Percentiles rank a stretch among this genome's conserved stretches.
These are phyloP conservation scores for Conchocele bisecta DNA, from an alignment of 2,888 invertebrate genomes.

Conservation along the genomic window DNA sequence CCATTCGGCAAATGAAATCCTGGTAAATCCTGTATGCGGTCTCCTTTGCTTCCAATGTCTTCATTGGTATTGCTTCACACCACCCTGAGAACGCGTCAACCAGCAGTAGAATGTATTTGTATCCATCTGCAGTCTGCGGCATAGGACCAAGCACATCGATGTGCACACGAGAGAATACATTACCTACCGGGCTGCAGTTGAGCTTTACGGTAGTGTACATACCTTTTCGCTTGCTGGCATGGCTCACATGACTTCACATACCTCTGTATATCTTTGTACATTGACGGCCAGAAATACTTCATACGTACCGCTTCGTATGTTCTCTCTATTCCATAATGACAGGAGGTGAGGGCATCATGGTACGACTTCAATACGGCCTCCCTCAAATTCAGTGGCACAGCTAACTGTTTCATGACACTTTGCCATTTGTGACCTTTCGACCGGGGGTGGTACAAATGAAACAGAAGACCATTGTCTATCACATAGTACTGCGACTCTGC, in stretches of 20 bases:
- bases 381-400: conserved; percentile 7
- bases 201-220: too few relatives aligned
- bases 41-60: conserved; percentile 33
- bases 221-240: conserved; percentile 24
- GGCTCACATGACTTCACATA: conserved; percentile 24
- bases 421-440: conserved; percentile 23
- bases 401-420: conserved; percentile 26
- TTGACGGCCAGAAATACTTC: conserved; percentile 30
- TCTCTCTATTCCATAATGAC: conserved; percentile 25
- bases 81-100: conserved; percentile 46
- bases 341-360: conserved; percentile 28
- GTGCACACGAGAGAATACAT: conserved; percentile 33
- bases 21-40: conserved; percentile 36
- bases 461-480: conserved; percentile 20
- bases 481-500: conserved; percentile 25
- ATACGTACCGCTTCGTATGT: conserved; percentile 26
- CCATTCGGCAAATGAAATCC: conserved; percentile 41
- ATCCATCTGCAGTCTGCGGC: conserved; percentile 22
- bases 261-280: conserved; percentile 19
- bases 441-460: conserved; percentile 27
- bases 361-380: conserved; percentile 27
- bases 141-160: conserved; percentile 45
- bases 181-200: conserved; percentile 26
- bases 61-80: conserved; percentile 52
- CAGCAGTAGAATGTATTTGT: conserved; percentile 47